phyloP scores from a whole-genome alignment of 2,797 vertebrate genomes.

The Caiman crocodilus region DNA sequence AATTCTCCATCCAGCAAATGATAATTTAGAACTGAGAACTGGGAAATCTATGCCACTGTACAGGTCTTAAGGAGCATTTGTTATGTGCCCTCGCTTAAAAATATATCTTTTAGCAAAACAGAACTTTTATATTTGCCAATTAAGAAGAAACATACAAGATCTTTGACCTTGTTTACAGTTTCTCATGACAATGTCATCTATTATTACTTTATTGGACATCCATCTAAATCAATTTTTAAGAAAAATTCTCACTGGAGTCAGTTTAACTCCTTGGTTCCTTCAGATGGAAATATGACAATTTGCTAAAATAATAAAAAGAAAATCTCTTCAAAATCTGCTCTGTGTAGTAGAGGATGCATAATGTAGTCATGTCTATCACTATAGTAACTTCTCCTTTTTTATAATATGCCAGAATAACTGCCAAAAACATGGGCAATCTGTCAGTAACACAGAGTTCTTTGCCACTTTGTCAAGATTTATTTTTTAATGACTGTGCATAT shows the following conservation, averaged over 20 bases:
- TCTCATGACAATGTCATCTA: background rate
- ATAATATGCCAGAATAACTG: constrained; percentile 4
- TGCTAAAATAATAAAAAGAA: constrained; percentile 17
- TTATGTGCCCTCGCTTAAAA: background rate
- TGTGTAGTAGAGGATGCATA: background rate
- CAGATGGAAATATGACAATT: constrained; percentile 15
- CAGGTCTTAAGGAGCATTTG: background rate
- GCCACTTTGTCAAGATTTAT: constrained; percentile 25
- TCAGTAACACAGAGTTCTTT: constrained; percentile 28
- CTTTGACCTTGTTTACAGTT: background rate
- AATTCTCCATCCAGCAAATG: background rate
- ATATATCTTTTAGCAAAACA: background rate
- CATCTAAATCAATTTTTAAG: background rate
- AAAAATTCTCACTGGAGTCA: background rate
- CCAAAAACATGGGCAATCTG: constrained; percentile 23
- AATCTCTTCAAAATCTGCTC: constrained; percentile 16
- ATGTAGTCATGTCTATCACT: constrained; percentile 2
- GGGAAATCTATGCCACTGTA: background rate
- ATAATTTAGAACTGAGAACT: background rate
- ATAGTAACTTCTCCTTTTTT: constrained; percentile 49
- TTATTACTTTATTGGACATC: constrained; percentile 11
- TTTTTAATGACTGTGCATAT: background rate
- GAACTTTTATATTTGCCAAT: background rate
- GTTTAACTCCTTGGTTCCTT: constrained; percentile 1
- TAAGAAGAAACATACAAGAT: background rate